These are phyloP conservation scores for Columbina picui DNA, from an alignment of 2,113 vertebrate species.

Conservation along the genomic window DNA sequence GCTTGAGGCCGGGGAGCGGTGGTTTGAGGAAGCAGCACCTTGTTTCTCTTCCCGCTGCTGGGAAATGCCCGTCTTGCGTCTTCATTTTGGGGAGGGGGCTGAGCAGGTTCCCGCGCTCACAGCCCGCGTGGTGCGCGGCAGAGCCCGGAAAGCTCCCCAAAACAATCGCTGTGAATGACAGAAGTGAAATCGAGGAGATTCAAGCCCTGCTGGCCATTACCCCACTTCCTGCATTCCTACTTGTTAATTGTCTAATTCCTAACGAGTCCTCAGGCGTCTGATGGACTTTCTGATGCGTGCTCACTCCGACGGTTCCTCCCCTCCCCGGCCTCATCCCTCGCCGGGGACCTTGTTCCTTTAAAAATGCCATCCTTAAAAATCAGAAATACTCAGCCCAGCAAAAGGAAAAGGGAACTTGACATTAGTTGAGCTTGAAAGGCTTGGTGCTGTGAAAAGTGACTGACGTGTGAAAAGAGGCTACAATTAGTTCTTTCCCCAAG, in stretches of 20 bases:
- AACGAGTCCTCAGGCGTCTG: slow-evolving; percentile 38
- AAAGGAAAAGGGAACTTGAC: slow-evolving; percentile 71
- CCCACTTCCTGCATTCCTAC: slow-evolving; percentile 58
- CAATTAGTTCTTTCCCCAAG: slow-evolving; percentile 86
- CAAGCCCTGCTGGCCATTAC: slow-evolving; percentile 48
- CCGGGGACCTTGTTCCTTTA: slow-evolving; percentile 65
- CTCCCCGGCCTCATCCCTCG: slow-evolving; percentile 25
- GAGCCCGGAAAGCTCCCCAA: background rate
- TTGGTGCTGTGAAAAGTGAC: slow-evolving; percentile 79
- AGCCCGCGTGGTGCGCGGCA: background rate
- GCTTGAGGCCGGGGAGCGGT: accelerated
- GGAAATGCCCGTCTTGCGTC: background rate
- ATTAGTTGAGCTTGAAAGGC: slow-evolving; percentile 80
- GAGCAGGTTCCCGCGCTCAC: accelerated
- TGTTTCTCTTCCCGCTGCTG: background rate
- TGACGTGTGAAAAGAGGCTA: slow-evolving; percentile 87
- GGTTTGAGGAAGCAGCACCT: background rate
- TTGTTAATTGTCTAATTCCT: slow-evolving; percentile 69
- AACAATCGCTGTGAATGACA: slow-evolving; percentile 40
- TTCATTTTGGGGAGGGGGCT: accelerated
- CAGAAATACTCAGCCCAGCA: slow-evolving; percentile 63
- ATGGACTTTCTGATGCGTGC: slow-evolving; percentile 45
- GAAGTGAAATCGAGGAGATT: slow-evolving; percentile 53
- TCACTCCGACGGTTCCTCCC: slow-evolving; percentile 21
- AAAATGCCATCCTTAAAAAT: slow-evolving; percentile 63